Evolutionary conservation across 2,113 vertebrate species (phyloP).

Genomic region (Eurystomus gularis): DNA sequence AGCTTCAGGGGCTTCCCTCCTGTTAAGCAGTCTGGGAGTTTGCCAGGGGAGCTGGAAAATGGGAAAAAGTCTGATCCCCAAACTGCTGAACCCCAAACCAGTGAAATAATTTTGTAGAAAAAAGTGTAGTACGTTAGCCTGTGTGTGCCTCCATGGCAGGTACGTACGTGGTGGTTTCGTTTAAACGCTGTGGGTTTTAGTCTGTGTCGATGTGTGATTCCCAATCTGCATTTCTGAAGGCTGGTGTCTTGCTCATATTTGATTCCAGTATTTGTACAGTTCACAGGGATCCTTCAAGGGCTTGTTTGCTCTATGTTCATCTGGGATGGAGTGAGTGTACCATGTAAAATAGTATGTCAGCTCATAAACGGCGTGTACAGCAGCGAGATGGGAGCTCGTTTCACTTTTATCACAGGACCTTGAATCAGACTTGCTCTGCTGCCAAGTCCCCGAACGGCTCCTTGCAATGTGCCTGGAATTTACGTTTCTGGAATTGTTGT

Average conservation of each 20-base stretch:
- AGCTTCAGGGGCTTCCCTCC: neutral
- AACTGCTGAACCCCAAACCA: neutral
- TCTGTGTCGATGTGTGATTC: neutral
- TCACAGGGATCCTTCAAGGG: constrained; percentile 56
- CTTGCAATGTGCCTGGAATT: constrained; percentile 41
- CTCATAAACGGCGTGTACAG: constrained; percentile 38
- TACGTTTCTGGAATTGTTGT: neutral
- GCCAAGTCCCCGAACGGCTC: neutral
- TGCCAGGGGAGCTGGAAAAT: neutral
- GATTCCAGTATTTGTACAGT: constrained; percentile 12
- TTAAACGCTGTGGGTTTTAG: neutral
- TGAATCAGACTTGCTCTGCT: constrained; percentile 37
- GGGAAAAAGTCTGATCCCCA: neutral
- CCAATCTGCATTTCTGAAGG: constrained; percentile 47
- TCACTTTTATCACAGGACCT: constrained; percentile 35
- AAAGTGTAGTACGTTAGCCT: fast-evolving
- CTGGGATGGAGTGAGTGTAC: constrained; percentile 51
- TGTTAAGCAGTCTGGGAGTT: neutral
- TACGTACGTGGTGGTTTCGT: fast-evolving
- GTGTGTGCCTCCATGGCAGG: fast-evolving
- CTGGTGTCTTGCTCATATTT: neutral
- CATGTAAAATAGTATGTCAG: constrained; percentile 58
- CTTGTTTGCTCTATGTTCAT: constrained; percentile 60
- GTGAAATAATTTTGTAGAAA: neutral
- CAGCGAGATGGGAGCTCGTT: neutral